Evolutionary conservation across 2,888 invertebrate genomes (phyloP).

Genomic region (Heliconius erato): DNA sequence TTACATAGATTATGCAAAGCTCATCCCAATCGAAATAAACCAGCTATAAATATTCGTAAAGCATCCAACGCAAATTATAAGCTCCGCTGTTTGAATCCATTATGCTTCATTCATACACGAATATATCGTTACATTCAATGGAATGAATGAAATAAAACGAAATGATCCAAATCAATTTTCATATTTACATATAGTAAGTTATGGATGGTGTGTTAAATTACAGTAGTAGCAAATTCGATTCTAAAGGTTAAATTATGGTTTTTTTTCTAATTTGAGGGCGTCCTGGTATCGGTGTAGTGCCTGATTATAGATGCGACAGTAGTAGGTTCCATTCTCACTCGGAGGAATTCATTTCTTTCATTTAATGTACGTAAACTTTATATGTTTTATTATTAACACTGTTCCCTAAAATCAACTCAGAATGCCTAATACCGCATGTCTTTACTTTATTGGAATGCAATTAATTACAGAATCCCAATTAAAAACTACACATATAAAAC

Average conservation of each 20-base stretch:
- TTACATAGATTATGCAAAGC: conserved; percentile 32
- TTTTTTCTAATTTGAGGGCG: neutral
- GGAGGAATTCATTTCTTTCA: no score
- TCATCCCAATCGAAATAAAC: conserved; percentile 31
- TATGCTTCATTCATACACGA: conserved; percentile 28
- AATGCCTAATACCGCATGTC: no score
- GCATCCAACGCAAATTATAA: conserved; percentile 33
- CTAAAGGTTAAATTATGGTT: no score
- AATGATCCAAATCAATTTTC: conserved; percentile 16
- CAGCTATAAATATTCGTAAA: conserved; percentile 31
- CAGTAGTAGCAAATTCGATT: neutral
- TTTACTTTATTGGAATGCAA: no score
- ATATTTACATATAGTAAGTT: neutral
- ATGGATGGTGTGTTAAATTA: neutral
- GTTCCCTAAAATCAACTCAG: no score
- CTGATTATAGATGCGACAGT: no score
- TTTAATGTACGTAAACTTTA: no score
- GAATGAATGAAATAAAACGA: conserved; percentile 15
- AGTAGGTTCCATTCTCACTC: no score
- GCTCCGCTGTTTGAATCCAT: conserved; percentile 32
- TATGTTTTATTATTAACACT: no score
- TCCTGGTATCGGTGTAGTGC: no score
- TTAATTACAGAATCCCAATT: no score
- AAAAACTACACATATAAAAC: no score
- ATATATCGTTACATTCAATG: conserved; percentile 27